Evolutionary conservation across 2,888 invertebrate species (phyloP).

Genomic region (Drosophila mulleri): DNA sequence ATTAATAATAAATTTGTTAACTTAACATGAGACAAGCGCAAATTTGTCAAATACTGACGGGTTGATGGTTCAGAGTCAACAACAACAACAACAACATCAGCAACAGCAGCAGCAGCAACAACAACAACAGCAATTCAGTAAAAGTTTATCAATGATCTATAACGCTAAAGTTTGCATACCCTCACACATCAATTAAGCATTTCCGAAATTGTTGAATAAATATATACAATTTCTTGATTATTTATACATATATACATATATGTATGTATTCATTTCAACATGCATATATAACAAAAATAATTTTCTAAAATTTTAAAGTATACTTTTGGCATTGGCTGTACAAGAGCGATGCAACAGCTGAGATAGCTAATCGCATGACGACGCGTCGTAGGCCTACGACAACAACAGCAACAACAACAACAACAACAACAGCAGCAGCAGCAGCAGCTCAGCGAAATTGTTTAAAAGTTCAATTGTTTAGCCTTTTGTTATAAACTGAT

Average conservation of each 20-base stretch:
- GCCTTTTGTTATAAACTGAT: conserved; percentile 34
- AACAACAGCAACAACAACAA: conserved; percentile 9
- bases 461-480: conserved; percentile 43
- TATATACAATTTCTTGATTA: not conserved
- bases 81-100: conserved; percentile 17
- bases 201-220: not conserved
- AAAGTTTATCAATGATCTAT: conserved; percentile 20
- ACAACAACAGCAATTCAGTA: conserved; percentile 15
- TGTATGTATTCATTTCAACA: not conserved
- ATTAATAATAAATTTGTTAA: conserved; percentile 63
- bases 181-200: conserved; percentile 11
- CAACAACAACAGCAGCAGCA: no score
- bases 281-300: not conserved
- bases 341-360: not conserved
- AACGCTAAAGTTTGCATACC: conserved; percentile 19
- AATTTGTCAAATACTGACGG: conserved; percentile 54
- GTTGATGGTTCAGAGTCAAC: conserved; percentile 27
- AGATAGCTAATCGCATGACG: not conserved
- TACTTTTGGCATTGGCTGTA: not conserved
- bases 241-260: no score
- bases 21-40: conserved; percentile 47
- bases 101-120: conserved; percentile 13
- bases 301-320: not conserved
- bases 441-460: conserved; percentile 23
- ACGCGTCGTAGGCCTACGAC: conserved; percentile 17